These are phyloP conservation scores for Sternotherus odoratus DNA, from an alignment of 2,797 vertebrate genomes.

Conservation along the genomic window DNA sequence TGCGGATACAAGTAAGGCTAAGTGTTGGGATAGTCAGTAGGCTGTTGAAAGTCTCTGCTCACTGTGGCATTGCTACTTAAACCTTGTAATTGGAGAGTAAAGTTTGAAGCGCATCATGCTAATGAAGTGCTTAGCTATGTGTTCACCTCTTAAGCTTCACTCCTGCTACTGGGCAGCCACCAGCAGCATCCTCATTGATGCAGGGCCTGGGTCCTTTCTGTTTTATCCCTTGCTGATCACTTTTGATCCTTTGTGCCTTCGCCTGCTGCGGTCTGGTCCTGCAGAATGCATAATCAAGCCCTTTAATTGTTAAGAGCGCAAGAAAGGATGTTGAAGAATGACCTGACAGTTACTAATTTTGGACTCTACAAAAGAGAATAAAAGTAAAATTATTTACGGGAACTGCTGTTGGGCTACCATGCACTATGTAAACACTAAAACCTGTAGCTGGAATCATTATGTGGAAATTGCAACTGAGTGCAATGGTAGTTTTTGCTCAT, in stretches of 20 bases:
- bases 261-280: neutral
- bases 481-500: neutral
- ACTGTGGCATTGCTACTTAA: neutral
- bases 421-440: accelerated
- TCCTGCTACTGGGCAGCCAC: too few species aligned
- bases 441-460: neutral
- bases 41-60: neutral
- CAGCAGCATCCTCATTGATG: neutral
- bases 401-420: neutral
- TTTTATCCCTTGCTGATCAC: neutral
- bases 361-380: neutral
- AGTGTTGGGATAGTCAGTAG: neutral
- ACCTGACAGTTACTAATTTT: accelerated
- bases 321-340: neutral
- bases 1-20: neutral
- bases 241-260: neutral
- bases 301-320: accelerated
- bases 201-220: neutral
- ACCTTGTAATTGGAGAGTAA: too few species aligned
- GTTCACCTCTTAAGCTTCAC: neutral
- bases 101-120: neutral
- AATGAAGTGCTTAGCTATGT: neutral
- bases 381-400: accelerated
- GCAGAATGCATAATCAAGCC: accelerated
- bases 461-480: neutral